These are phyloP conservation scores for Brachirus orientalis DNA, from an alignment of 2,113 vertebrate species.

Conservation along the genomic window DNA sequence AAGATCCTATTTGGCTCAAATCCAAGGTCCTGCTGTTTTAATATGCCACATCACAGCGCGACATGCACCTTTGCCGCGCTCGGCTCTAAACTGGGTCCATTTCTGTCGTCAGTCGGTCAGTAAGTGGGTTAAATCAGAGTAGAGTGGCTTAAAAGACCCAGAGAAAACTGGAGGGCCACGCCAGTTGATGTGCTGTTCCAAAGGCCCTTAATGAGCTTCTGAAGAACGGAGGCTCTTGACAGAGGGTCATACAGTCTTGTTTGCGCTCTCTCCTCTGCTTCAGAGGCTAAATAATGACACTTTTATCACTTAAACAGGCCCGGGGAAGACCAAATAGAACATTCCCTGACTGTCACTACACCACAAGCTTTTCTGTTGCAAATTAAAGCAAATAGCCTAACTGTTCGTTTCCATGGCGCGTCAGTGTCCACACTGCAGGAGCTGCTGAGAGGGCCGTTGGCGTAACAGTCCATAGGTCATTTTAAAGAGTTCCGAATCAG, in stretches of 20 bases:
- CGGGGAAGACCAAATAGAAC: conserved; percentile 85
- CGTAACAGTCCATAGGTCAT: background rate
- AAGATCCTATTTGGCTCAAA: conserved; percentile 89
- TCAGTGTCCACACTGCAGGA: conserved; percentile 61
- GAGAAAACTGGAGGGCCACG: conserved; percentile 57
- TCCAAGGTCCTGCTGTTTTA: conserved; percentile 87
- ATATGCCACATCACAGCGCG: conserved; percentile 75
- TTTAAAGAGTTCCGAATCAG: conserved; percentile 4
- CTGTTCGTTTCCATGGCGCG: conserved; percentile 80
- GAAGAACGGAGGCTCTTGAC: conserved; percentile 86
- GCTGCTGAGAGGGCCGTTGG: conserved; percentile 24
- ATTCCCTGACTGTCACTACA: conserved; percentile 92
- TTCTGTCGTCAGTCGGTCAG: conserved; percentile 36
- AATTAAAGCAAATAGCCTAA: conserved; percentile 85
- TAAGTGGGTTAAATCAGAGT: conserved; percentile 53
- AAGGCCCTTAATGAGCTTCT: conserved; percentile 89
- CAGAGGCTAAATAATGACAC: conserved; percentile 91
- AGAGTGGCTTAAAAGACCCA: conserved; percentile 57
- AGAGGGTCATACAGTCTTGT: conserved; percentile 88
- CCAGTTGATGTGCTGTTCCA: conserved; percentile 81
- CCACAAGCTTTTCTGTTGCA: conserved; percentile 85
- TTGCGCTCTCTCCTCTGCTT: conserved; percentile 90
- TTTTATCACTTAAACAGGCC: conserved; percentile 95
- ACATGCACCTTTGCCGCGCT: conserved; percentile 73
- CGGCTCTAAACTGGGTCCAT: conserved; percentile 59